Evolutionary conservation across 2,797 vertebrate genomes (phyloP).

Genomic region (Florisuga fusca): DNA sequence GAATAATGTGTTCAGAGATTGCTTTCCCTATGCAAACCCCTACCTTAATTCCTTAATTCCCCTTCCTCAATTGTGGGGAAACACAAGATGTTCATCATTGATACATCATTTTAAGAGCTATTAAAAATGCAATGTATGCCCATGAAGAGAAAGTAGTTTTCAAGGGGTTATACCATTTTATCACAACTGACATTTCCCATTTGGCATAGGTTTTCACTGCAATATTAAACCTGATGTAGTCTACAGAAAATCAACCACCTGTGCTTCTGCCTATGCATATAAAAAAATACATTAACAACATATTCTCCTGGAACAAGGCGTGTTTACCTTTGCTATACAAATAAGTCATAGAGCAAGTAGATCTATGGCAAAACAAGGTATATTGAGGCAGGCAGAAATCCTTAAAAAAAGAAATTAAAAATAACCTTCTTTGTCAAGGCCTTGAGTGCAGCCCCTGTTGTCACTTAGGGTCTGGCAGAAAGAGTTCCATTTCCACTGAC

Average conservation of each 20-base stretch:
- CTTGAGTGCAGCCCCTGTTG: accelerated
- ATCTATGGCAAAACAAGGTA: neutral
- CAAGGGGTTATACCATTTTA: neutral
- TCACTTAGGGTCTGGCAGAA: neutral
- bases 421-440: neutral
- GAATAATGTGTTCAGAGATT: neutral
- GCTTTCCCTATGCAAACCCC: neutral
- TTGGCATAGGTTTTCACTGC: neutral
- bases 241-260: neutral
- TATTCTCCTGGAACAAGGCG: neutral
- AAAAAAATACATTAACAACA: neutral
- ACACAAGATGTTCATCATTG: neutral
- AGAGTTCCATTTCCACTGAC: neutral
- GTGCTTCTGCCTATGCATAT: neutral
- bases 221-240: neutral
- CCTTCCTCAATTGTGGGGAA: neutral
- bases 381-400: neutral
- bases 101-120: neutral
- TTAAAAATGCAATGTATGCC: neutral
- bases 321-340: neutral
- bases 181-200: neutral
- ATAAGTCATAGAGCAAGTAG: neutral
- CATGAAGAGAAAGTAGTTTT: neutral
- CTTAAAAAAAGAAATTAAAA: neutral
- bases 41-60: no score